These are phyloP conservation scores for Luperina testacea DNA, from an alignment of 2,888 invertebrate species.

Conservation along the genomic window DNA sequence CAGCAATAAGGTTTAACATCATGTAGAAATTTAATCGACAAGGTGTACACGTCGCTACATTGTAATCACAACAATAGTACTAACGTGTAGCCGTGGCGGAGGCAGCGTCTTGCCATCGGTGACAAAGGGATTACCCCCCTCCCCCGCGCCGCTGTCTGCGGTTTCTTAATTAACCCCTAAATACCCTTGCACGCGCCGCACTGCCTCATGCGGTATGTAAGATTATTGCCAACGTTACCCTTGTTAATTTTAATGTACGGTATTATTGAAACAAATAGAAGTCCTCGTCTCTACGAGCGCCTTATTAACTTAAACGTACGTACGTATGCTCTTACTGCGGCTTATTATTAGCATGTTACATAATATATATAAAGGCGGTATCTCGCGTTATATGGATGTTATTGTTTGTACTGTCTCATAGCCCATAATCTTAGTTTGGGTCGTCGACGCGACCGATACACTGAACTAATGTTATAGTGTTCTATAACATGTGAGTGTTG, in stretches of 20 bases:
- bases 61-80: slow-evolving; percentile 75
- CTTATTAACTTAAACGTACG: slow-evolving; percentile 75
- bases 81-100: slow-evolving; percentile 67
- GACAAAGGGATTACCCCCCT: slow-evolving; percentile 86
- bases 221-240: slow-evolving; percentile 87
- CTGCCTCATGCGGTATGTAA: slow-evolving; percentile 79
- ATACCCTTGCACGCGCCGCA: slow-evolving; percentile 83
- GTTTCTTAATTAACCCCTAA: slow-evolving; percentile 90
- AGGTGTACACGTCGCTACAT: slow-evolving; percentile 63
- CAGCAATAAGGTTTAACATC: slow-evolving; percentile 39
- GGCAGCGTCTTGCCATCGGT: slow-evolving; percentile 81
- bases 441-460: slow-evolving; percentile 55
- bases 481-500: slow-evolving; percentile 36
- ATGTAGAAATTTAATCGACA: slow-evolving; percentile 59
- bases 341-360: slow-evolving; percentile 69
- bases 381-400: slow-evolving; percentile 38
- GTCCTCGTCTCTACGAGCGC: slow-evolving; percentile 72
- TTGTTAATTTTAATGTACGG: slow-evolving; percentile 86
- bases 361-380: slow-evolving; percentile 25
- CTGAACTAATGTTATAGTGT: slow-evolving; percentile 49
- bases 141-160: slow-evolving; percentile 81
- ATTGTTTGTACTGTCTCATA: slow-evolving; percentile 59
- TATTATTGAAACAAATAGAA: slow-evolving; percentile 86
- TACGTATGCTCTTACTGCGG: slow-evolving; percentile 64
- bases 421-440: slow-evolving; percentile 62